Evolutionary conservation across 1,140 invertebrate genomes (phyloP), one percentile per base, ranked within the genome.

Genomic region (Calliphora vicina): DNA sequence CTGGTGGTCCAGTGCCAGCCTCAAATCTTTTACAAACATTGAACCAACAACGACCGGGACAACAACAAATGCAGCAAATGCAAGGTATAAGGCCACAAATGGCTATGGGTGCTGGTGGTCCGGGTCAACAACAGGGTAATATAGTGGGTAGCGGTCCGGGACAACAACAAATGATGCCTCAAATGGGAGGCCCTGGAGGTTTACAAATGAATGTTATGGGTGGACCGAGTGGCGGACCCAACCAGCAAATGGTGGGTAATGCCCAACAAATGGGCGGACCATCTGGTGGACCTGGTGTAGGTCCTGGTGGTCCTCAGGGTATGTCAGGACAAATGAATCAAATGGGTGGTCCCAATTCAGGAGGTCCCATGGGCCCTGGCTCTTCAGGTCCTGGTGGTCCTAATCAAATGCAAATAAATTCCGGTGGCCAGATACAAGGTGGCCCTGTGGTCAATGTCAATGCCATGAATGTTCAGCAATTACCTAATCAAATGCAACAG

Each of bases 111-210:
- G 85, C 82, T 9, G 81, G 61, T 71, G 57, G 57, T 3, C 71
- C 45, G 1, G 78, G 83, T 5, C 80, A 72, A 10, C 81, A 80
- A 27, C 83, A 82, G 72, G 74, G 43, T 2, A 82, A 74, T 12
- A 82, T 61, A 2, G 82, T 82, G 13, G 87, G 85, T 1, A 12
- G n/a, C 25, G 83, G 84, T n/a, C 42, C 78, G 13, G 84, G 82
- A 12, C 78, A 72, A 5, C 88, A 90, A 80, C 86, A 87, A 78
- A 88, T 90, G 85, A 87, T 87, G 42, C 85, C 93, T 74, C 92
- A 91, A 84, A 92, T 94, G 89, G 85, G 85, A 8, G 86, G 83
- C n/a, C 82, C 82, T 93, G 92, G 88, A 93, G 92, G 88, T 80
- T 84, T 86, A 82, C 86, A 86, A 13, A 85, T 89, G 82, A 89